Percentiles rank a stretch among this genome's conserved stretches.
phyloP scores from a whole-genome alignment of 2,113 vertebrate species.

The Cyrtonyx montezumae region DNA sequence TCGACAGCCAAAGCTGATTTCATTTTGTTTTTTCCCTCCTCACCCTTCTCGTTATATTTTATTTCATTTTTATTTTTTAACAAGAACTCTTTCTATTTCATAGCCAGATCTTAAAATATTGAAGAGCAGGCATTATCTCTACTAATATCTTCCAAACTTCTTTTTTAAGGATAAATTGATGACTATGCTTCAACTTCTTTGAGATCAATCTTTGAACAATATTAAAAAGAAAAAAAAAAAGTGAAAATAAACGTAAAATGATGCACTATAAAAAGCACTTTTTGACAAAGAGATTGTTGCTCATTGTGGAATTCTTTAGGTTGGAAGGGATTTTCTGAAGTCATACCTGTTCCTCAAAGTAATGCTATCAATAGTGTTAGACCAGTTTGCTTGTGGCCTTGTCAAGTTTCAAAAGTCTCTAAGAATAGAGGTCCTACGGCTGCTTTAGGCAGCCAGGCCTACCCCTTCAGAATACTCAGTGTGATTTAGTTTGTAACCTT shows the following conservation, averaged over 20 bases:
- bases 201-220: neutral
- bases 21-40: neutral
- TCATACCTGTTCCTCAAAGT: neutral
- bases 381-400: neutral
- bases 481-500: neutral
- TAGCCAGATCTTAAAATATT: neutral
- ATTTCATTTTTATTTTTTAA: neutral
- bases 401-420: neutral
- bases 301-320: neutral
- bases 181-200: neutral
- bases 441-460: neutral
- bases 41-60: neutral
- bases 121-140: neutral
- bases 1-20: neutral
- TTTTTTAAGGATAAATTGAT: neutral
- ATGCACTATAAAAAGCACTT: neutral
- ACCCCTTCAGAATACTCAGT: neutral
- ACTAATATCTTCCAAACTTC: neutral
- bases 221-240: neutral
- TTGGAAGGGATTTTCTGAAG: neutral
- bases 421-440: neutral
- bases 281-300: neutral
- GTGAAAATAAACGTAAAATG: neutral
- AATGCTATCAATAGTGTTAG: neutral
- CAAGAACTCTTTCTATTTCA: neutral